Base-by-base conservation (phyloP, 2,888 invertebrate genomes). In the Scaptomyza parva region DNA sequence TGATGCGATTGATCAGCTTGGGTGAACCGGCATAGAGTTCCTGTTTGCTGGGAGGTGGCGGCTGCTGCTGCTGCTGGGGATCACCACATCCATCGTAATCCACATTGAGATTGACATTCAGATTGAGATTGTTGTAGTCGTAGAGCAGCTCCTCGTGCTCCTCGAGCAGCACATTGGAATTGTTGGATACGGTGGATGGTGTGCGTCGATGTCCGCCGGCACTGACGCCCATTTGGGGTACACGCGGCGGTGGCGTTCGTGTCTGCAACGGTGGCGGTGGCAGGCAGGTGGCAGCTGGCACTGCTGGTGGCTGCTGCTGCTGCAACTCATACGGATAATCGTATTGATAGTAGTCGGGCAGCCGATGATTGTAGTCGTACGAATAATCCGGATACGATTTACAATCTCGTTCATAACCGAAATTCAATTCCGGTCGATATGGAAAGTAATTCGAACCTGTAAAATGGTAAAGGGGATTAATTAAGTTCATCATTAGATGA, bases 131-230 rank as follows among this genome's bases (percentile, higher is more conserved):
- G 57, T 86, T 90, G 63, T 89, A 90, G 41, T 91, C 89, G 51
- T 90, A 90, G 17, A 88, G 75, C 65, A 90, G 51, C 51, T 91
- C 92, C 72, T 95, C 95, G 33, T 81, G 87, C 62, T 81, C 87
- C n/a, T 81, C 87, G 7, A 87, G 62, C 57, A 87, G 60, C 43
- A 82, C 73, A 11, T 78, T 87, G 0, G 94, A 93, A 44, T 88
- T 91, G 0, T 93, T 92, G 0, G 95, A 95, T 4, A 96, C 95
- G 86, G 96, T 96, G 0, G 96, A 96, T 0, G 96, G 95, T 0
- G 96, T 96, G 59, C 97, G 93, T 76, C 95, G 93, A 90, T 97
- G 97, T 1, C 90, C 91, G 1, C 88, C 89, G 2, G 92, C 92
- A 18, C 83, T 90, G 1, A 92, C 87, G 12, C 92, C 92, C 92